A percentile compares a stretch with the other conserved stretches of the same genome.
These are phyloP conservation scores for Myrmecobius fasciatus DNA, from an alignment of 2,113 vertebrate genomes.

Conservation along the genomic window DNA sequence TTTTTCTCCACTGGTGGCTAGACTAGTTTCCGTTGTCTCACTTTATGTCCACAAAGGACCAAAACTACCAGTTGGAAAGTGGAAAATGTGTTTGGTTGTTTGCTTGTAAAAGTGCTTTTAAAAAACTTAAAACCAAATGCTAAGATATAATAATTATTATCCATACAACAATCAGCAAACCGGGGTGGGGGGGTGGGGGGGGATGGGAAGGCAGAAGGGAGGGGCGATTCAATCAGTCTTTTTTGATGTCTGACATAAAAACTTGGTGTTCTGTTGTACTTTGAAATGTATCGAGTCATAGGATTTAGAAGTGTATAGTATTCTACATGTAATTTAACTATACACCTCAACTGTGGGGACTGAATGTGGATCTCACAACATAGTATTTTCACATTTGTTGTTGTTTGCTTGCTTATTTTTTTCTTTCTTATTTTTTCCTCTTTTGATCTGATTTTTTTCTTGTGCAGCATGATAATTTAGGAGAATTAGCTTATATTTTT, in stretches of 20 bases:
- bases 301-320: no score
- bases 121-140: conserved; percentile 11
- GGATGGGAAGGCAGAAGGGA: no score
- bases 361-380: no score
- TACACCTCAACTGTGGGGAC: background rate
- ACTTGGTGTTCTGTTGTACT: background rate
- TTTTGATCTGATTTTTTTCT: no score
- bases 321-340: background rate
- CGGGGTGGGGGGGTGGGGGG: fast-evolving
- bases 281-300: background rate
- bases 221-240: background rate
- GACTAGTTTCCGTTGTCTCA: background rate
- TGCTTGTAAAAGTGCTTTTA: conserved; percentile 4
- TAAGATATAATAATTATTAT: background rate
- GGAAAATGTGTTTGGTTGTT: background rate
- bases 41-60: background rate
- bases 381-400: no score
- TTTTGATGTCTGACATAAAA: background rate
- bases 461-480: no score
- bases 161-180: no score
- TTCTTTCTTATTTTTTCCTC: no score
- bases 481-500: no score
- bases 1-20: conserved; percentile 3
- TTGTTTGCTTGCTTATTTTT: no score
- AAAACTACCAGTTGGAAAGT: conserved; percentile 11